These are phyloP conservation scores for Chaetops frenatus DNA, from an alignment of 2,113 vertebrate species.

Conservation along the genomic window DNA sequence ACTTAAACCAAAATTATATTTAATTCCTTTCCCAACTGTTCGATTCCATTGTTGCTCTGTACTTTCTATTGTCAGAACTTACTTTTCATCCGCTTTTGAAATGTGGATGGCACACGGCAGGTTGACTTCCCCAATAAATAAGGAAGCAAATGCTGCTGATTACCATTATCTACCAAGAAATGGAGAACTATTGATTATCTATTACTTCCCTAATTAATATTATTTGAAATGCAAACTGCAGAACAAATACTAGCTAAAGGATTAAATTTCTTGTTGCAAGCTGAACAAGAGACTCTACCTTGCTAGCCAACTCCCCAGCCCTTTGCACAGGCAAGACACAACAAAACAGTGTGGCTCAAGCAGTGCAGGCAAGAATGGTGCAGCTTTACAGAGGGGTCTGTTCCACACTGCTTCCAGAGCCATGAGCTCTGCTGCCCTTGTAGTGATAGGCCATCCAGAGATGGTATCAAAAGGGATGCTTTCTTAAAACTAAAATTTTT, in stretches of 20 bases:
- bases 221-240: neutral
- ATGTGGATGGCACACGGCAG: neutral
- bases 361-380: neutral
- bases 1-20: neutral
- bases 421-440: neutral
- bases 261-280: neutral
- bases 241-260: neutral
- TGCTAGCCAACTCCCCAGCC: neutral
- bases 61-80: neutral
- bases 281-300: neutral
- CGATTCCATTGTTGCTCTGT: neutral
- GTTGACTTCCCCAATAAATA: neutral
- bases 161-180: neutral
- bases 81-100: neutral
- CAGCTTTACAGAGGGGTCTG: neutral
- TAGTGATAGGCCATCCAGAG: neutral
- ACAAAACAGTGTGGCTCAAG: neutral
- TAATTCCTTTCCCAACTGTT: neutral
- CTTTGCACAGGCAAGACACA: neutral
- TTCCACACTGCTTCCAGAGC: neutral
- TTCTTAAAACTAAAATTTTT: neutral
- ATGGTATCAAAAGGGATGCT: neutral
- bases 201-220: neutral
- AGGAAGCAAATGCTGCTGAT: neutral
- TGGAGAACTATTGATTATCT: neutral